Evolutionary conservation across 53 echinoderm and acorn worm species (phyloP).

Genomic region (Holothuria scabra): DNA sequence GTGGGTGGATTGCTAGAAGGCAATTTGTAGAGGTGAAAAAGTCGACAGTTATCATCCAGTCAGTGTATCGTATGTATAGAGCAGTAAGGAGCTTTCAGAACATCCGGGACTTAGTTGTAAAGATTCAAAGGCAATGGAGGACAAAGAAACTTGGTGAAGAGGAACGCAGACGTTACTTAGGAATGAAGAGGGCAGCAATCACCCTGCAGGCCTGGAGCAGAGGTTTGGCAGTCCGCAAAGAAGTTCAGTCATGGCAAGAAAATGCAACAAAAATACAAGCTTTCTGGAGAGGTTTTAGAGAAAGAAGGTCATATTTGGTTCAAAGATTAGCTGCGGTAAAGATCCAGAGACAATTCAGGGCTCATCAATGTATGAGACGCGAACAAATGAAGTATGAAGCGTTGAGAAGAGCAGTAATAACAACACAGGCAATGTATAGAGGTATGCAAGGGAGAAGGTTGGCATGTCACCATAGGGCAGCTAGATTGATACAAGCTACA

Average conservation of each 20-base stretch:
- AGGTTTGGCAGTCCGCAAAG: slow-evolving; percentile 52
- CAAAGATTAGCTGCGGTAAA: slow-evolving; percentile 16
- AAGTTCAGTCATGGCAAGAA: slow-evolving; percentile 45
- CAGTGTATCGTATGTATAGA: slow-evolving; percentile 53
- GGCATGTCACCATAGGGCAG: slow-evolving; percentile 68
- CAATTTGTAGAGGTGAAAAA: slow-evolving; percentile 20
- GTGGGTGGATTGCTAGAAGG: slow-evolving; percentile 16
- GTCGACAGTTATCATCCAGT: slow-evolving; percentile 68
- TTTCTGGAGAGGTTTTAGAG: slow-evolving; percentile 49
- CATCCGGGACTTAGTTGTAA: slow-evolving; percentile 28
- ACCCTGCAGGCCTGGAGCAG: slow-evolving; percentile 70
- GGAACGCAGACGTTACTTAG: slow-evolving; percentile 39
- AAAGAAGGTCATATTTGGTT: slow-evolving; percentile 46
- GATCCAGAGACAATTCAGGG: slow-evolving; percentile 64
- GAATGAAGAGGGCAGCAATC: slow-evolving; percentile 58
- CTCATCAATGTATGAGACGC: slow-evolving; percentile 22
- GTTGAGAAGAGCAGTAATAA: slow-evolving; percentile 62
- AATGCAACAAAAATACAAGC: slow-evolving; percentile 68
- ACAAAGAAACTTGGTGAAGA: slow-evolving; percentile 47
- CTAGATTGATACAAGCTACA: slow-evolving; percentile 75
- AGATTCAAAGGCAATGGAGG: slow-evolving; percentile 69
- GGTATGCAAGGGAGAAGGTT: slow-evolving; percentile 52
- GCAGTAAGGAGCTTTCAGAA: slow-evolving; percentile 46
- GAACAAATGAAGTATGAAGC: slow-evolving; percentile 4
- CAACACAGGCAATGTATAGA: slow-evolving; percentile 59